Evolutionary conservation across 23 tunicate species (phyloP).

Genomic region (Halocynthia aurantium): DNA sequence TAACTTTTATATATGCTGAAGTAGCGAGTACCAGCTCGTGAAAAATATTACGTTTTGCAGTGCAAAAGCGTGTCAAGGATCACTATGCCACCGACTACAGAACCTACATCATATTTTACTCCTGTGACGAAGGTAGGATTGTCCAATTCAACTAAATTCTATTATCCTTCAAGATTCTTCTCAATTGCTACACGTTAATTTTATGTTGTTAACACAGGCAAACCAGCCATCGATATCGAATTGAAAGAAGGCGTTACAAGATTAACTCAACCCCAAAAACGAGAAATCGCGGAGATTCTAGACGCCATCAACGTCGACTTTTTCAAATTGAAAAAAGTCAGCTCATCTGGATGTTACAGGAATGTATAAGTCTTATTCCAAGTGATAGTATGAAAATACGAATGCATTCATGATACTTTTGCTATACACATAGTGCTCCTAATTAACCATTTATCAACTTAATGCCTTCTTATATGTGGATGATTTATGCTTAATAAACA

Average conservation of each 20-base stretch:
- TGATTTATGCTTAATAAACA: too few species aligned
- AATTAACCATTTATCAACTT: too few species aligned
- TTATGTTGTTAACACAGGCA: neutral
- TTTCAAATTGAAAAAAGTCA: neutral
- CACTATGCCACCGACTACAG: neutral
- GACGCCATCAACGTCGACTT: slow-evolving; percentile 1
- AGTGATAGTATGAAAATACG: too few species aligned
- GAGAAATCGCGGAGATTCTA: neutral
- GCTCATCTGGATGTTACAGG: neutral
- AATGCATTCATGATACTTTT: too few species aligned
- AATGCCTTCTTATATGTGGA: too few species aligned
- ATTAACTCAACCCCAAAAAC: neutral
- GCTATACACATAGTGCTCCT: too few species aligned
- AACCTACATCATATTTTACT: neutral
- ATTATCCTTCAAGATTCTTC: neutral
- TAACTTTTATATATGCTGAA: neutral
- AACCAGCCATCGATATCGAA: neutral
- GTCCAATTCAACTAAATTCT: neutral
- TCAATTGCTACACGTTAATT: neutral
- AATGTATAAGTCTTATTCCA: too few species aligned
- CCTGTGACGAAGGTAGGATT: neutral
- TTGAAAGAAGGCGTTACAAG: neutral
- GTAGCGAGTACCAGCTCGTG: neutral
- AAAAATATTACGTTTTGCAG: neutral
- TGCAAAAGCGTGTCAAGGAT: neutral